Evolutionary conservation across 2,113 vertebrate species (phyloP), one percentile per base, ranked within the genome.

Genomic region (Vidua chalybeata): DNA sequence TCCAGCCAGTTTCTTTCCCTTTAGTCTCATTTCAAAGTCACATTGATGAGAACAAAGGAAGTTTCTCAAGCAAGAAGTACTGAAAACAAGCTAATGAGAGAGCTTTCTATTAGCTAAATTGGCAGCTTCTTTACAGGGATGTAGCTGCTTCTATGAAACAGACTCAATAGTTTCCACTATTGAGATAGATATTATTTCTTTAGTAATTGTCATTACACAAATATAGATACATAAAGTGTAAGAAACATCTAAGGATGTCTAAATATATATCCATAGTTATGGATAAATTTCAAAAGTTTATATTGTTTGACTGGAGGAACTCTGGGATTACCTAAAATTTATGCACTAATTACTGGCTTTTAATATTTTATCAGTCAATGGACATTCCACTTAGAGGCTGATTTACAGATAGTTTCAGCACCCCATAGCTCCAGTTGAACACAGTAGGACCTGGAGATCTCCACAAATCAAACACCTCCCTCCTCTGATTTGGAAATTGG

Each of bases 11-110:
- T 96, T 78, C 61, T 64, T 93, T 92, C 56, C 68, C 61, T 93
- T 96, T 92, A 89, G 92, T 93, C 56, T 95, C 73, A 90, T 97
- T 97, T 95, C 92, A 90, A 96, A 96, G 93, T 93, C 83, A 79
- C 66, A 80, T 68, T 91, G 88, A 79, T 20, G 61, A 92, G 92
- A 93, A 95, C 71, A 96, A 94, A 95, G 77, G 43, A 90, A 91
- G 74, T 87, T 96, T 96, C 89, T 95, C 71, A 91, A 83, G 77
- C 72, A 92, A 87, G 73, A 93, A 93, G 35, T 59, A 89, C 77
- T 76, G 77, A 92, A 91, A 97, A 92, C 48, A 82, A 96, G 67
- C 48, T 96, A 96, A 95, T 95, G 82, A 94, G 94, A 94, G 64
- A 66, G 54, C 54, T 84, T 84, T 82, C 67, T 83, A 26, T 90